Evolutionary conservation across 2,888 invertebrate species (phyloP), one percentile per base, ranked within the genome.

Genomic region (Pedicia rivosa): DNA sequence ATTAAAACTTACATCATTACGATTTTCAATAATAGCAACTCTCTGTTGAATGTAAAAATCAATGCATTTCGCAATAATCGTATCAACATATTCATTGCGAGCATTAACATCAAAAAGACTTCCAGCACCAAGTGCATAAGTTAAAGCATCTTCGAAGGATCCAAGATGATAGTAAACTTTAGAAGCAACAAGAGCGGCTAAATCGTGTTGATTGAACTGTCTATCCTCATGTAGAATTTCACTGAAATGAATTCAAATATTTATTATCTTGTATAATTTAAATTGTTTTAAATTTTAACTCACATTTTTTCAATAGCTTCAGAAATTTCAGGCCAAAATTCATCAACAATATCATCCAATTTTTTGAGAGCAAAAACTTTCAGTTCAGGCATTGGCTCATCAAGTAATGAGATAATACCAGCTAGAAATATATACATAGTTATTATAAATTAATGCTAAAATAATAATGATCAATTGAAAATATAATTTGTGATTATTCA

Each of bases 301-400:
- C 64, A 78, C 77, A 97, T 94, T 65, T 92, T 95, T 53, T 87
- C 87, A 49, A 97, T 90, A 10, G 92, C 87, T 63, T 97, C 95
- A 0, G 94, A 92, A 49, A 97, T 95, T 66, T 97, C 95, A 7
- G 95, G 90, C 95, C 95, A 97, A 65, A 97, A 97, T 57, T 91
- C 87, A 59, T 95, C 91, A 2, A 95, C 94, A 51, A 97, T 87
- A 53, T 75, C 72, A 63, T 95, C 84, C 50, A 97, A 67, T 56
- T 92, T 91, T 53, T 81, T 81, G 50, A 97, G 63, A 12, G 95
- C 94, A 58, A 92, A 95, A 17, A 86, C 78, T 64, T 94, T 91
- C 40, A 95, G 68, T 62, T 94, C 91, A 10, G 84, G 74, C 69
- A 87, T 83, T 36, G 87, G 82, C 63, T 95, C 95, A 60, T 95